Conservation (phyloP, 2,888 invertebrate genomes). For the Bibio marci region DNA sequence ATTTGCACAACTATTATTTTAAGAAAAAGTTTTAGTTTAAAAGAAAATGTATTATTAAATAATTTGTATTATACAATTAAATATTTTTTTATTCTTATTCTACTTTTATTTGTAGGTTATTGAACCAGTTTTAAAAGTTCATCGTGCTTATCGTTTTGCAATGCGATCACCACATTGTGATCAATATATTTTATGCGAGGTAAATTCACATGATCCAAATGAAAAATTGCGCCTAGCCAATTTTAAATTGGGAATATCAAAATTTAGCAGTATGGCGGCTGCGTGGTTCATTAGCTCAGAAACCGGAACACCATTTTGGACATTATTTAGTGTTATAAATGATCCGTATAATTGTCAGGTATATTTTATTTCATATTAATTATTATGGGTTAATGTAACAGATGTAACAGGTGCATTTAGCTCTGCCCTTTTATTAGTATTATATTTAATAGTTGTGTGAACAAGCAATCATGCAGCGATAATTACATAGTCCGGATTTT, state of each 20-base stretch:
- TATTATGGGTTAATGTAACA: no score
- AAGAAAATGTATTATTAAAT: no score
- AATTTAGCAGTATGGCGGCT: conserved; percentile 54
- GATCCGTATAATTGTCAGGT: conserved; percentile 58
- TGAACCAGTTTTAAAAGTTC: conserved; percentile 64
- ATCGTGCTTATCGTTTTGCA: conserved; percentile 62
- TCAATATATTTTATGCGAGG: conserved; percentile 59
- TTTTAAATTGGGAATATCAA: conserved; percentile 53
- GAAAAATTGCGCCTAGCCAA: conserved; percentile 40
- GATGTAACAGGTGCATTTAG: no score
- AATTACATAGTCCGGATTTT: no score
- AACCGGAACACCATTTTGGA: conserved; percentile 60
- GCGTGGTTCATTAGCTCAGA: conserved; percentile 61
- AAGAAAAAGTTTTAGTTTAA: no score
- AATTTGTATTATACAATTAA: no score
- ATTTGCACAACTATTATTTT: no score
- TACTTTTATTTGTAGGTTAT: conserved; percentile 49
- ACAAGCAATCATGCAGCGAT: no score
- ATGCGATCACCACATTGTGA: conserved; percentile 52
- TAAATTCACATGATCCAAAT: conserved; percentile 47
- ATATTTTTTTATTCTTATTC: no score
- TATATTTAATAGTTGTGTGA: no score
- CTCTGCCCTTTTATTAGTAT: no score
- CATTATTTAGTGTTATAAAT: conserved; percentile 56
- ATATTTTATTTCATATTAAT: conserved; percentile 17